phyloP scores from a whole-genome alignment of 2,113 vertebrate species.

The Passer montanus region DNA sequence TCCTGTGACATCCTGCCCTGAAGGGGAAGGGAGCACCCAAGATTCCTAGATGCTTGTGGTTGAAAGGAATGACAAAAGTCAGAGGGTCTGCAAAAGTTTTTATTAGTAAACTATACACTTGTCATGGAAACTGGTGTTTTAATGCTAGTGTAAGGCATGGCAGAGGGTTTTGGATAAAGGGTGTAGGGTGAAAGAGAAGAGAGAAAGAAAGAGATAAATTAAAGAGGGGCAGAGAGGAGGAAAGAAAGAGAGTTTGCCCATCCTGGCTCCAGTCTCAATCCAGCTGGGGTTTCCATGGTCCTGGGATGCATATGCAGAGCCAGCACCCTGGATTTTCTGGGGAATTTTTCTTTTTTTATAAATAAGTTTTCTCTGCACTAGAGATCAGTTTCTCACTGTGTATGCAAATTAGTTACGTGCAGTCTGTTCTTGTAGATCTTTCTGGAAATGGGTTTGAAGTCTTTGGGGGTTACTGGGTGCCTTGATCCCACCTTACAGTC shows the following conservation, averaged over 20 bases:
- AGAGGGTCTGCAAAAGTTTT: background rate
- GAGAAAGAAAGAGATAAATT: background rate
- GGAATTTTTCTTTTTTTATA: background rate
- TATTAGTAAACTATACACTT: background rate
- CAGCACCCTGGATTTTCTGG: background rate
- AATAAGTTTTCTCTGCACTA: background rate
- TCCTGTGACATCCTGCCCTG: background rate
- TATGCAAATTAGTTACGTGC: accelerated
- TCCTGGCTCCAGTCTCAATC: background rate
- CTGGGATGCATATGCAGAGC: background rate
- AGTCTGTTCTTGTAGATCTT: background rate
- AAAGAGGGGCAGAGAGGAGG: background rate
- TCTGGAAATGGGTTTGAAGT: background rate
- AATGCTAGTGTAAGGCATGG: background rate
- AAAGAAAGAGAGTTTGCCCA: background rate
- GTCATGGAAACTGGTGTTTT: background rate
- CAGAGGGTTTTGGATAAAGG: background rate
- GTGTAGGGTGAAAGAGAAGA: background rate
- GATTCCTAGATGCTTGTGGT: background rate
- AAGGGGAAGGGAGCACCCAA: background rate
- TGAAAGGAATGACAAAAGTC: background rate
- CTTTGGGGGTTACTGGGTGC: background rate
- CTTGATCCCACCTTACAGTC: background rate
- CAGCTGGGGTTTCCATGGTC: background rate
- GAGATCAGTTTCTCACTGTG: background rate